Evolutionary conservation across 1,140 invertebrate genomes (phyloP), one percentile per base, ranked within the genome.

Genomic region (Procambarus virginalis): DNA sequence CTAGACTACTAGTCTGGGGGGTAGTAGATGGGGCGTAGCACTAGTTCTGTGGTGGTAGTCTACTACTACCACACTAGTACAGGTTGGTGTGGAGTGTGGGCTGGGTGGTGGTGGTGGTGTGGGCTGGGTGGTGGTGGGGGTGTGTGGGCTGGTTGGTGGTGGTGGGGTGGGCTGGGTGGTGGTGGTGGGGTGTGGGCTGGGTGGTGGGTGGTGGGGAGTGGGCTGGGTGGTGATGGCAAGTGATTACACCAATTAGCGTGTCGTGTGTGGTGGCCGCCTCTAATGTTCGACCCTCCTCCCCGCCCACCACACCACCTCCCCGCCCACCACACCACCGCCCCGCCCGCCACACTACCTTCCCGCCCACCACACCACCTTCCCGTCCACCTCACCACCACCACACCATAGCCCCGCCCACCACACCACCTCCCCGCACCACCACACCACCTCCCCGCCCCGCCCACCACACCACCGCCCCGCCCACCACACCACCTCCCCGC

Each of bases 211-310:
- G 2, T 22, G 80, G 68, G 70, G 17, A 55, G 22, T 3, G 48
- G 48, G 46, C 46, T 46, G 83, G 83, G 46, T 46, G 83, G 68
- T 70, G 73, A 70, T 46, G 58, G 83, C 68, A 84, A 64, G 83
- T 84, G 49, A 84, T 85, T 55, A 77, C 70, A 49, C 73, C 84
- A 76, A 85, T 85, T 85, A 77, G 84, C 60, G 84, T 60, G 84
- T 58, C 84, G 70, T 73, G 48, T n/a, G 75, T 70, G 83, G 46
- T 84, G 68, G 22, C 49, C 34, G 17, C 17, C 20, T 70, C 68
- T n/a, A n/a, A n/a, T n/a, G n/a, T n/a, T n/a, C n/a, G n/a, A n/a
- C n/a, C n/a, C n/a, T n/a, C 48, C 46, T 17, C 68, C 48, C 73
- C 12, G 3, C 83, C 73, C 70, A 45, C 22, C 49, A 70, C 51